phyloP scores from a whole-genome alignment of 2,888 invertebrate species.

The Eudemis profundana region DNA sequence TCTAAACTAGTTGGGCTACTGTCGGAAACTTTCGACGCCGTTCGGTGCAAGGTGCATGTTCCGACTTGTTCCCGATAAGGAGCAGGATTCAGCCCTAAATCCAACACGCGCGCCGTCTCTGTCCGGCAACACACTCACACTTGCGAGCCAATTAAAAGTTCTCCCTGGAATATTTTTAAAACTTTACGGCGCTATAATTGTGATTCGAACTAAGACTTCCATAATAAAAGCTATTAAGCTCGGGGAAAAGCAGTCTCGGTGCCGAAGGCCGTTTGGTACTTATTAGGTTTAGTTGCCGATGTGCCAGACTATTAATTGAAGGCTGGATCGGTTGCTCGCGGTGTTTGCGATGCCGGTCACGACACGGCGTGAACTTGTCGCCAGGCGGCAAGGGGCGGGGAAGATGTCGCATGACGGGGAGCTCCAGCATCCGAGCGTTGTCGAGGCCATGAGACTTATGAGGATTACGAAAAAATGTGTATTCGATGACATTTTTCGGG shows the following conservation, averaged over 20 bases:
- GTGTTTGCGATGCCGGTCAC: slow-evolving; percentile 74
- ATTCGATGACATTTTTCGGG: slow-evolving; percentile 85
- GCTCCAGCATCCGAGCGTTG: slow-evolving; percentile 62
- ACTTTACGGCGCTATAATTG: slow-evolving; percentile 28
- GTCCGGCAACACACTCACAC: slow-evolving; percentile 58
- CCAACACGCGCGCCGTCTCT: slow-evolving; percentile 64
- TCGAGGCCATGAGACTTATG: slow-evolving; percentile 81
- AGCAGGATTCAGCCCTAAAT: slow-evolving; percentile 74
- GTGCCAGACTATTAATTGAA: slow-evolving; percentile 65
- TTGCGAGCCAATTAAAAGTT: slow-evolving; percentile 72
- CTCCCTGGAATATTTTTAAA: slow-evolving; percentile 29
- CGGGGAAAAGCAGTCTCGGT: background rate
- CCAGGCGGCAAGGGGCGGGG: slow-evolving; percentile 55
- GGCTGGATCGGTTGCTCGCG: slow-evolving; percentile 61
- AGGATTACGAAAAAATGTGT: slow-evolving; percentile 85
- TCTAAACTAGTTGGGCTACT: slow-evolving; percentile 81
- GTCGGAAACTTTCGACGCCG: slow-evolving; percentile 75
- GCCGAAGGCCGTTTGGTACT: slow-evolving; percentile 38
- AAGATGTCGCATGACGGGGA: slow-evolving; percentile 59
- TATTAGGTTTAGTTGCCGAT: slow-evolving; percentile 52
- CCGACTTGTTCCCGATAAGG: slow-evolving; percentile 75
- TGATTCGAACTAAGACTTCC: slow-evolving; percentile 5
- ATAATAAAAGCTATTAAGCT: slow-evolving; percentile 18
- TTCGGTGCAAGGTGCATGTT: slow-evolving; percentile 75
- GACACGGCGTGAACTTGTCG: slow-evolving; percentile 72